Evolutionary conservation across 1,140 invertebrate genomes (phyloP), one percentile per base, ranked within the genome.

Genomic region (Trachelipus rathkii): DNA sequence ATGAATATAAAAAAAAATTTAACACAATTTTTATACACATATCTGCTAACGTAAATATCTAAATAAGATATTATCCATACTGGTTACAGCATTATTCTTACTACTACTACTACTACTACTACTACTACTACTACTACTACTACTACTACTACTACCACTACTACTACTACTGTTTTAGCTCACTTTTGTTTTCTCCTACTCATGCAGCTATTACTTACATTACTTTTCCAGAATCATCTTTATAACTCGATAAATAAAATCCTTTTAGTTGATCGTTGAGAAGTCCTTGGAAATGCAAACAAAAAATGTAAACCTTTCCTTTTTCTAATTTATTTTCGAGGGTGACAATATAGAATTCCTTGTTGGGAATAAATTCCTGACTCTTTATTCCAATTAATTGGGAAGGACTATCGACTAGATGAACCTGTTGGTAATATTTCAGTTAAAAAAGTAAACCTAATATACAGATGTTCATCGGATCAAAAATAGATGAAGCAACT

Each of bases 261-360:
- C 82, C 82, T 43, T 77, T 76, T 10, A 82, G 77, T 53, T 82
- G 76, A 72, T 82, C 81, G 45, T 82, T 82, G 15, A 82, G 78
- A 71, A 73, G 68, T 10, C 81, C 81, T 7, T 66, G 24, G 74
- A 82, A 82, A n/a, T 73, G 44, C 66, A 82, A 81, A 53, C 85
- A 85, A 23, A 97, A 83, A 15, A 89, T 84, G 83, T 95, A 95
- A 74, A 87, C 85, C 83, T 3, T 84, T 84, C 24, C 92, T 93
- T 33, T 85, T 83, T 0, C 92, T 93, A 72, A 85, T 78, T 0
- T 87, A 23, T 89, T 85, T 10, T 86, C 85, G 43, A 92, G 84
- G 71, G 88, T 85, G 24, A 95, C 86, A 33, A 92, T 89, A 77
- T 92, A 88, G 83, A 95, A 95, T 83, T 95, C 89, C 66, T 89